Percentiles rank a stretch among this genome's conserved stretches.
Evolutionary conservation across 2,113 vertebrate genomes (phyloP).

Genomic region (Nothocercus julius): DNA sequence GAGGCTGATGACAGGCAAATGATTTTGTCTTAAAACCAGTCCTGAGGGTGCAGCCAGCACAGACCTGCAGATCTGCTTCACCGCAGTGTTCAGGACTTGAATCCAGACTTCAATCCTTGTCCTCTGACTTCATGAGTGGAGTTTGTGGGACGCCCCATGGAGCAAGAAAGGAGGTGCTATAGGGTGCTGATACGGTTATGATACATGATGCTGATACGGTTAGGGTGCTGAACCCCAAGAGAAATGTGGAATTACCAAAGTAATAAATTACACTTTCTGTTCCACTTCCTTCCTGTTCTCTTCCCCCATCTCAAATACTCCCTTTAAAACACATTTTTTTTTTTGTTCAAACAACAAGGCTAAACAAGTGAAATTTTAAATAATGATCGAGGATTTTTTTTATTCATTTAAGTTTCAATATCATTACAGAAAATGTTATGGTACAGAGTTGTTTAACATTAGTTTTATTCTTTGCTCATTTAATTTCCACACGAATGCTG

Average conservation of each 20-base stretch:
- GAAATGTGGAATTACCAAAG: neutral
- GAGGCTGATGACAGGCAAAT: neutral
- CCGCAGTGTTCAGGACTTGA: neutral
- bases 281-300: neutral
- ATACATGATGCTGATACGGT: no score
- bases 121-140: neutral
- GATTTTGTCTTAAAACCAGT: neutral
- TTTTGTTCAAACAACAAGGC: constrained; percentile 71
- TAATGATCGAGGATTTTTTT: constrained; percentile 99
- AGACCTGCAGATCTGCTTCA: neutral
- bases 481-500: constrained; percentile 99
- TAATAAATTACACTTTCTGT: neutral
- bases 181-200: neutral
- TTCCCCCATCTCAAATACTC: neutral
- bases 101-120: neutral
- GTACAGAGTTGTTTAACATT: constrained; percentile 99
- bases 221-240: neutral
- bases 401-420: constrained; percentile 98
- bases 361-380: constrained; percentile 85
- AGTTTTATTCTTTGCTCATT: constrained; percentile 95
- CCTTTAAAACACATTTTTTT: neutral
- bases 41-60: neutral
- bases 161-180: neutral
- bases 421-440: constrained; percentile 99
- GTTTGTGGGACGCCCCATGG: neutral